A percentile compares a stretch with the other conserved stretches of the same genome.
Evolutionary conservation across 2,113 vertebrate genomes (phyloP).

Genomic region (Lamprologus ornatipinnis): DNA sequence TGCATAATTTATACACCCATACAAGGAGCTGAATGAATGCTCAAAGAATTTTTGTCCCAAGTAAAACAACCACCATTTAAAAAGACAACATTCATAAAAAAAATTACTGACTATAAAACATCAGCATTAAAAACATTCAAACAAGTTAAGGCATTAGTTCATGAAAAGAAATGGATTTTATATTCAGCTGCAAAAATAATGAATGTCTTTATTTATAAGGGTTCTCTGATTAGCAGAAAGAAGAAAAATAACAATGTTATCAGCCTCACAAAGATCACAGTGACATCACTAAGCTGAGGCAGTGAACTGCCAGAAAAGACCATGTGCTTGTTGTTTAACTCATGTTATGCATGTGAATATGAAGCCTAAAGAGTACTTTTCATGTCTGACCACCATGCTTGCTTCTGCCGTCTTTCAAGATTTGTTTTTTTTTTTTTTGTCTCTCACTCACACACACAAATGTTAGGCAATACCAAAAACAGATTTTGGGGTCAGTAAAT

Average conservation of each 20-base stretch:
- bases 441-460: background rate
- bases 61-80: background rate
- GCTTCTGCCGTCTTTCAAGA: background rate
- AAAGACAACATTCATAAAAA: background rate
- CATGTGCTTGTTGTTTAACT: background rate
- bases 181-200: background rate
- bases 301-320: background rate
- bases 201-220: background rate
- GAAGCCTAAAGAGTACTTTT: background rate
- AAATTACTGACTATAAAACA: background rate
- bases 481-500: background rate
- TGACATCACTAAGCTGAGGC: background rate
- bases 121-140: background rate
- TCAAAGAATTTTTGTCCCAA: background rate
- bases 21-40: background rate
- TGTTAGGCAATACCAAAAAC: background rate
- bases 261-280: background rate
- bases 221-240: background rate
- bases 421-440: background rate
- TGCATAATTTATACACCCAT: background rate
- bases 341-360: background rate
- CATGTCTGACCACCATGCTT: conserved; percentile 1
- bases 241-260: background rate
- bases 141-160: background rate
- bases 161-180: background rate